These are phyloP conservation scores for Metaphire vulgaris DNA, from an alignment of 1,140 invertebrate genomes.

Conservation along the genomic window DNA sequence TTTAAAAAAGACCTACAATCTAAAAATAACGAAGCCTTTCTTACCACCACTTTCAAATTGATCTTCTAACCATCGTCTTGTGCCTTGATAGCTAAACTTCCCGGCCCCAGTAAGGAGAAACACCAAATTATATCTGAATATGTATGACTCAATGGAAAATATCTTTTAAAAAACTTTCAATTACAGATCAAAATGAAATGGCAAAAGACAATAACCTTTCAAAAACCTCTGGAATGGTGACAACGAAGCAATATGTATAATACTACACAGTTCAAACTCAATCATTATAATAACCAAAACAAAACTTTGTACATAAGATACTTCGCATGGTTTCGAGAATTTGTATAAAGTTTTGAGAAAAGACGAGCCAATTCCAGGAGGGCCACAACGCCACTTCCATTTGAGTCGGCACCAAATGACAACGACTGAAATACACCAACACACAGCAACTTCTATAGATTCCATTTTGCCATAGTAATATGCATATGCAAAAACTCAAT, in stretches of 20 bases:
- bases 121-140: slow-evolving; percentile 66
- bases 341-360: slow-evolving; percentile 84
- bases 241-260: too few species aligned
- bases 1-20: too few species aligned
- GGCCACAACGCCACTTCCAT: slow-evolving; percentile 83
- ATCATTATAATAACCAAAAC: slow-evolving; percentile 29
- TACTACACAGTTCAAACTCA: too few species aligned
- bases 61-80: slow-evolving; percentile 93
- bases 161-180: neutral
- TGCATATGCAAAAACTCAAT: too few species aligned
- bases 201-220: too few species aligned
- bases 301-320: slow-evolving; percentile 41
- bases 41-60: slow-evolving; percentile 77
- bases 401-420: slow-evolving; percentile 79
- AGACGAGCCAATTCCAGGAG: slow-evolving; percentile 80
- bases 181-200: too few species aligned
- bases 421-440: slow-evolving; percentile 60
- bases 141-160: neutral
- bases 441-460: too few species aligned
- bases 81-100: slow-evolving; percentile 90
- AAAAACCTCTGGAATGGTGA: neutral
- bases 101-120: slow-evolving; percentile 87
- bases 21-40: too few species aligned
- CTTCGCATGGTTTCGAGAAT: slow-evolving; percentile 69
- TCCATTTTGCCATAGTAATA: too few species aligned